These are phyloP conservation scores for Drosophila testacea DNA, from an alignment of 2,888 invertebrate species.

Conservation along the genomic window DNA sequence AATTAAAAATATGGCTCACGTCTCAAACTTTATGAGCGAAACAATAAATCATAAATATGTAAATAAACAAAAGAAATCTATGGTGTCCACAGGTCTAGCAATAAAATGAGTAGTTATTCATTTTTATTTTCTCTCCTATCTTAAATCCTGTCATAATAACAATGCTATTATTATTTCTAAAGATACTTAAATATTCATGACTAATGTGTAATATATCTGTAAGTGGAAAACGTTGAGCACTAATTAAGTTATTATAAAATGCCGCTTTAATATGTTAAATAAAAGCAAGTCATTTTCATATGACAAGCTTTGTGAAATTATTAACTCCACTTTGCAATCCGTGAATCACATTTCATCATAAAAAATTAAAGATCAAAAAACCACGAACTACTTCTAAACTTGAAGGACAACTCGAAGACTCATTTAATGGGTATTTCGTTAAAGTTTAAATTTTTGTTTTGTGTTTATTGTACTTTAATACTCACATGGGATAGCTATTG, in stretches of 20 bases:
- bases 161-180: not conserved
- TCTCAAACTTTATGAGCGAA: too few relatives aligned
- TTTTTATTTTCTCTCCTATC: not conserved
- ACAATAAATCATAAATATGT: too few relatives aligned
- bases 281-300: slow-evolving; percentile 19
- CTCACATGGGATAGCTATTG: slow-evolving; percentile 95
- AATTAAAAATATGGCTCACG: too few relatives aligned
- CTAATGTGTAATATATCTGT: slow-evolving; percentile 29
- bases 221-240: slow-evolving; percentile 22
- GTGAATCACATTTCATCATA: slow-evolving; percentile 35
- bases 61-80: too few relatives aligned
- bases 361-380: slow-evolving; percentile 19
- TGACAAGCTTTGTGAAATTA: slow-evolving; percentile 16
- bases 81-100: too few relatives aligned
- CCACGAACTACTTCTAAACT: slow-evolving; percentile 19
- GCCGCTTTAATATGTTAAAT: slow-evolving; percentile 8
- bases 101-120: too few relatives aligned
- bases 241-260: slow-evolving; percentile 15
- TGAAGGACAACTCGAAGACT: slow-evolving; percentile 19
- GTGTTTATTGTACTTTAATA: not conserved
- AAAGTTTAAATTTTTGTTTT: not conserved
- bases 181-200: not conserved
- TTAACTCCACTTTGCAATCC: slow-evolving; percentile 3
- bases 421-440: slow-evolving; percentile 1
- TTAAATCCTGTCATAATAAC: not conserved